Percentiles rank a stretch among this genome's conserved stretches.
These are phyloP conservation scores for Crax fasciolata DNA, from an alignment of 2,797 vertebrate species.

Conservation along the genomic window DNA sequence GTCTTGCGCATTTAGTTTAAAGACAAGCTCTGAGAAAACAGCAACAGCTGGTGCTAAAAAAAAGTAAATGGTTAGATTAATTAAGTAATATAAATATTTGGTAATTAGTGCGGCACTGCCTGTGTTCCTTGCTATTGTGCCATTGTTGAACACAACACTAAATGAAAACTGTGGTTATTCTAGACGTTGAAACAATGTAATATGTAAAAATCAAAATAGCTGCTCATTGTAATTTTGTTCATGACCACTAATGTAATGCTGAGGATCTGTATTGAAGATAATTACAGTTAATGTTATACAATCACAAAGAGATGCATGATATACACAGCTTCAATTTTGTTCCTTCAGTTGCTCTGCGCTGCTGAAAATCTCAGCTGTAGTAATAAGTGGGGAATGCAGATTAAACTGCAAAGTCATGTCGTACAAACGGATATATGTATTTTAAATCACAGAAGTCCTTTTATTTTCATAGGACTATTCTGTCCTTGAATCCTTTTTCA, in stretches of 20 bases:
- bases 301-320: background rate
- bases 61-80: slow-evolving; percentile 26
- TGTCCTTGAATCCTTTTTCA: background rate
- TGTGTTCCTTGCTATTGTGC: background rate
- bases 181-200: background rate
- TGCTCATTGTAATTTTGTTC: background rate
- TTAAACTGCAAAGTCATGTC: background rate
- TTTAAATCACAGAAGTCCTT: background rate
- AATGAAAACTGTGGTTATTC: background rate
- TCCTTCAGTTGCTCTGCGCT: background rate
- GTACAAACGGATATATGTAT: background rate
- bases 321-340: background rate
- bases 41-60: slow-evolving; percentile 50
- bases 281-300: background rate
- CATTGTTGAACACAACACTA: background rate
- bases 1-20: slow-evolving; percentile 31
- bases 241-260: background rate
- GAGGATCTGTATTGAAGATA: background rate
- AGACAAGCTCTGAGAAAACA: slow-evolving; percentile 46
- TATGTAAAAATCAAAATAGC: background rate
- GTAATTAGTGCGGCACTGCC: slow-evolving; percentile 18
- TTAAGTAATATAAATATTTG: background rate
- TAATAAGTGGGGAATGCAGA: background rate
- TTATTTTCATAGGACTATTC: background rate
- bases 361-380: background rate